Evolutionary conservation across 2,888 invertebrate species (phyloP).

Genomic region (Dasypolia templi): DNA sequence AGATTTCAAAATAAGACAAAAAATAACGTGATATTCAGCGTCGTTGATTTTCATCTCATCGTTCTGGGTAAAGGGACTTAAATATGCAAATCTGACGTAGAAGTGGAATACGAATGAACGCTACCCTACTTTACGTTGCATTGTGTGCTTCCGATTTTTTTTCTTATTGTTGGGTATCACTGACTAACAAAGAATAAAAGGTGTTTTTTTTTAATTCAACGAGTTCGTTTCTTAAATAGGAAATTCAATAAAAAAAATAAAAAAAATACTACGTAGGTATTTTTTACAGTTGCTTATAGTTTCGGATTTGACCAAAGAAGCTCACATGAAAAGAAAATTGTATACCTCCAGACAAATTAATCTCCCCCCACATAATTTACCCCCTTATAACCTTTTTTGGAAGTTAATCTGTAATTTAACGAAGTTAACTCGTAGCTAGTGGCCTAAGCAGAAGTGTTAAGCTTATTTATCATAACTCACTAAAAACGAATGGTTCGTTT

Average conservation of each 20-base stretch:
- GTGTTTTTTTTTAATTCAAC: neutral
- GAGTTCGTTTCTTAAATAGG: too few species aligned
- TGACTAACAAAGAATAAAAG: neutral
- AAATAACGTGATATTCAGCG: neutral
- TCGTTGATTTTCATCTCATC: neutral
- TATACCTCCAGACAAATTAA: neutral
- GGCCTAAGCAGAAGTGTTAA: neutral
- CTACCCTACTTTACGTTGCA: neutral
- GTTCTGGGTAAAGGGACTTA: neutral
- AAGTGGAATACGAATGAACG: slow-evolving; percentile 2
- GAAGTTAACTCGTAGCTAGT: neutral
- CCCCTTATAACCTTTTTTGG: too few species aligned
- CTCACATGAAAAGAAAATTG: neutral
- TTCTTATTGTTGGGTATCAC: neutral
- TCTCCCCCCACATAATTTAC: neutral
- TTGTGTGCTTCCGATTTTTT: neutral
- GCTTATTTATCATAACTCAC: neutral
- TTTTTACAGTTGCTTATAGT: neutral
- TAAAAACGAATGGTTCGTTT: too few species aligned
- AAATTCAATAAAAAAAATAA: too few species aligned
- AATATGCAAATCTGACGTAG: neutral
- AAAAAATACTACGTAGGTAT: neutral
- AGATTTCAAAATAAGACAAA: neutral
- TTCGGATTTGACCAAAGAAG: neutral
- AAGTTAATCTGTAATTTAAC: neutral